These are phyloP conservation scores for Bombus superbus DNA, from an alignment of 1,140 invertebrate species.

Conservation along the genomic window DNA sequence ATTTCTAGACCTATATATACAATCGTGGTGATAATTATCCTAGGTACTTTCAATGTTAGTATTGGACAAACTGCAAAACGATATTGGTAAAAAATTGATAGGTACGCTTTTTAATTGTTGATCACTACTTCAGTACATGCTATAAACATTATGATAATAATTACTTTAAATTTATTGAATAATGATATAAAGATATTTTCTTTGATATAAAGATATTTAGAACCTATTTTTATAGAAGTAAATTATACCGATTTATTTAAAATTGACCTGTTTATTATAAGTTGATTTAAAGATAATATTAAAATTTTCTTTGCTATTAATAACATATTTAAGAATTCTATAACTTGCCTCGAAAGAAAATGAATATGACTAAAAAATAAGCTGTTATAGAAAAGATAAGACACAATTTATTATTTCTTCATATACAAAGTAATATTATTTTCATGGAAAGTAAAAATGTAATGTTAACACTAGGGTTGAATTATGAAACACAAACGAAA, in stretches of 20 bases:
- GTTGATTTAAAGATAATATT: not conserved
- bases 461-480: slow-evolving; percentile 21
- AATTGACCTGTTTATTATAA: too few species aligned
- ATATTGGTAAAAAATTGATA: not conserved
- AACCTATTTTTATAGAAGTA: not conserved
- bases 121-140: not conserved
- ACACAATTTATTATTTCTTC: slow-evolving; percentile 56
- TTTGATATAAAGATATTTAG: not conserved
- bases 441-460: slow-evolving; percentile 29
- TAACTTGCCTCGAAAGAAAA: not conserved
- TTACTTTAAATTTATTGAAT: not conserved
- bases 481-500: slow-evolving; percentile 33
- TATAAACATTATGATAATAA: not conserved
- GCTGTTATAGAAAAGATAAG: slow-evolving; percentile 62
- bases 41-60: not conserved
- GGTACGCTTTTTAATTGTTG: not conserved
- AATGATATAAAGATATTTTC: not conserved
- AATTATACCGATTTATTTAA: not conserved
- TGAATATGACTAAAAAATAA: not conserved
- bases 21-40: too few species aligned
- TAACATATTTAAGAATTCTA: not conserved
- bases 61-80: not conserved
- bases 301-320: not conserved
- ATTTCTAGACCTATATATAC: too few species aligned
- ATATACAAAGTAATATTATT: slow-evolving; percentile 60